Evolutionary conservation across 2,888 invertebrate species (phyloP), one percentile per base, ranked within the genome.

Genomic region (Drosophila parthenogenetica): DNA sequence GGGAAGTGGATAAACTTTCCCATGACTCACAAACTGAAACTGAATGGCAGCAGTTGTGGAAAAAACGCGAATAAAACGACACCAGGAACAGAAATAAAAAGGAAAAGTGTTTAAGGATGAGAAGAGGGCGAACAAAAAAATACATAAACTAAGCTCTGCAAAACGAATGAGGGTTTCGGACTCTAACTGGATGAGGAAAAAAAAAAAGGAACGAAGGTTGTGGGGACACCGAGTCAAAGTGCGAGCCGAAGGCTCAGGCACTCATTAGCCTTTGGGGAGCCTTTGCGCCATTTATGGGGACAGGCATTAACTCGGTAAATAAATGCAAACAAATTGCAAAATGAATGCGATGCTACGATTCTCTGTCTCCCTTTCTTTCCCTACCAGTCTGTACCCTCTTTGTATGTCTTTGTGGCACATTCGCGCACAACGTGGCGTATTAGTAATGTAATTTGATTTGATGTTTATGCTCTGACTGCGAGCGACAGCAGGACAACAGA

Each of bases 381-480:
- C 14, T 3, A 45, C n/a, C n/a, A 14, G 11, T 29, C 16, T 29
- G 29, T 29, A 29, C 8, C 29, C 8, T 35, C 17, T 3, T 13
- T 49, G 35, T 35, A 13, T 35, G 22, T 22, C 51, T 46, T 39
- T 67, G 57, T 65, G 64, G 51, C 63, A 19, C 50, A 59, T 55
- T 58, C 42, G 69, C 66, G 69, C 57, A 66, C 79, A 84, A 86
- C 84, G 77, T 64, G 72, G 77, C 83, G 84, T 81, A 84, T 84
- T 87, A 87, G 83, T 77, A 79, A 87, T 75, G 81, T 81, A 86
- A 87, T 84, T 84, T 84, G 84, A 87, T 84, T 87, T 87, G 73
- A 84, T 87, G 81, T 84, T 83, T 83, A 81, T 79, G 79, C 59
- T 73, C 63, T 76, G 67, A 62, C 32, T 16, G n/a, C 11, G 61